Base-by-base conservation (phyloP, 2,888 invertebrate genomes). In the Andrena marginata region DNA sequence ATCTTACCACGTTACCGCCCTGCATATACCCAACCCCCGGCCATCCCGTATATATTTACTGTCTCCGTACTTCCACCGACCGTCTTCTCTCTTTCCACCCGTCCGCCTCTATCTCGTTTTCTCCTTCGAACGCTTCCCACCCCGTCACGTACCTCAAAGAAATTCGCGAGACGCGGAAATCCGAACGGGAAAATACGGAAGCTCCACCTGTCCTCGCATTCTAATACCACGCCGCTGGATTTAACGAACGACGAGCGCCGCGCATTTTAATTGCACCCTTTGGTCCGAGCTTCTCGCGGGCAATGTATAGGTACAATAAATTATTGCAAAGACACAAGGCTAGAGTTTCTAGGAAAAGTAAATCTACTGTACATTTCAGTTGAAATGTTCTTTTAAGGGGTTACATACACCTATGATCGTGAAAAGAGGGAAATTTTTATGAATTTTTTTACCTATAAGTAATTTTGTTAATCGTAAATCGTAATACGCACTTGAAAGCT, bases 1-100 rank as follows among this genome's bases (percentile, higher is more conserved):
- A 92, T 93, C 92, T 92, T 89, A 91, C 92, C 93, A 91, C 91
- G 92, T 93, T 92, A 91, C 92, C 90, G 94, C 93, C 89, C 92
- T 90, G 93, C 94, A 94, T 94, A 93, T 93, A 94, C 93, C 92
- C 91, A 42, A 89, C 89, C 89, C 89, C 87, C 88, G 88, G 90
- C 91, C 90, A 84, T 84, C 73, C 76, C 84, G 72, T 84, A 79
- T 84, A 84, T 84, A 84, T 84, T 87, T 87, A 87, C 88, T 88
- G 89, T 85, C 89, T 85, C 85, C 85, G 87, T 89, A 87, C 90
- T 90, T 90, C 83, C 83, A 83, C 83, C 70, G 70, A 83, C 83
- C 70, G 73, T 83, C 5, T 54, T 85, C 80, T 74, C 82, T 80
- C 63, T 56, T 35, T 69, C 35, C 49, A 23, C 49, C 59, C 26